phyloP scores from a whole-genome alignment of 23 tunicate species.

The Trididemnum miniatum region DNA sequence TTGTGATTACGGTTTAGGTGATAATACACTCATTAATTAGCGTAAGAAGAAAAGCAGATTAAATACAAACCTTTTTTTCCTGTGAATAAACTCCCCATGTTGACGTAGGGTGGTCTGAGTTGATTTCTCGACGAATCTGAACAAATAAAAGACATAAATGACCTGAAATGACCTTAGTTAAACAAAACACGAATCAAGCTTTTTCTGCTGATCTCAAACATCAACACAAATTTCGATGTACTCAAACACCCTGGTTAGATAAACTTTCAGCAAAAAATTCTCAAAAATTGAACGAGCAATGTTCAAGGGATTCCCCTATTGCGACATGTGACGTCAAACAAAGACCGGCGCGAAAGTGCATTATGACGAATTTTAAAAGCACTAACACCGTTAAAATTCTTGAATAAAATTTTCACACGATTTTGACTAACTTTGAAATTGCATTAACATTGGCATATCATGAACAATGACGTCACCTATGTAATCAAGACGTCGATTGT shows the following conservation, averaged over 20 bases:
- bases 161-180: not conserved
- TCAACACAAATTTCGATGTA: not conserved
- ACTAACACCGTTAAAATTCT: too few species aligned
- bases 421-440: not conserved
- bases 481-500: too few species aligned
- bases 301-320: too few species aligned
- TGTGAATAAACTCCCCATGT: not conserved
- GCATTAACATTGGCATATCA: not conserved
- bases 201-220: not conserved
- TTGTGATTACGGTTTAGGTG: too few species aligned
- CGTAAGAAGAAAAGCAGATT: too few species aligned
- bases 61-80: not conserved
- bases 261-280: not conserved
- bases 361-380: too few species aligned
- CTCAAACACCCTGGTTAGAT: not conserved
- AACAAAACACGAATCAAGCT: not conserved
- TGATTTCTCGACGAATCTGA: not conserved
- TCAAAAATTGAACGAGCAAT: too few species aligned
- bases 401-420: too few species aligned
- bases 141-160: not conserved
- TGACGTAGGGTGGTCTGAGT: not conserved
- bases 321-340: too few species aligned
- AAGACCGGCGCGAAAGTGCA: too few species aligned
- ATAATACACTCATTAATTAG: too few species aligned
- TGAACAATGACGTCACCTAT: too few species aligned